Evolutionary conservation across 2,113 vertebrate species (phyloP), one percentile per base, ranked within the genome.

Genomic region (Urocynchramus pylzowi): DNA sequence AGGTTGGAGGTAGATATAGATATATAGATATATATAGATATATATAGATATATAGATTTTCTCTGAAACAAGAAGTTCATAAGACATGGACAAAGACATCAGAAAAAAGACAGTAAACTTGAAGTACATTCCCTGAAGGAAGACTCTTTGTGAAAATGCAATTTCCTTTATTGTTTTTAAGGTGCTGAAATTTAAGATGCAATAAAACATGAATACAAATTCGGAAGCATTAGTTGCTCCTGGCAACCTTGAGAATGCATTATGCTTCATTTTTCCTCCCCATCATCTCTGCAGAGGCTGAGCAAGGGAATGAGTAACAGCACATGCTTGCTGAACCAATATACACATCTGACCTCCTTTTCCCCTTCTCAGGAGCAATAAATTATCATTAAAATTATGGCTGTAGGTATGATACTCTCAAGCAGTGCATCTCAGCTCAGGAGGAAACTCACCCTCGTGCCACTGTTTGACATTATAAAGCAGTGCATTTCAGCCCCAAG

Each of bases 151-250:
- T 83, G 90, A 96, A 97, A 98, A 98, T 96, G 59, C 78, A 95
- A 97, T 98, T 97, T 95, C 86, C 84, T 97, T 97, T 96, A 96
- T 98, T 97, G 93, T 97, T 97, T 97, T 97, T 96, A 98, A 98
- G 75, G 78, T 94, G 96, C 75, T 91, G 30, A 86, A 96, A 97
- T 97, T 83, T 97, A 97, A 97, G 90, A 95, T 90, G 89, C 93
- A 97, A 97, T 96, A 95, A 97, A 95, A 95, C 91, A 94, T 95
- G 87, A 97, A 97, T 97, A 95, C 54, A 94, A 96, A 95, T 97
- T 97, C 97, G 74, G 80, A 97, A 96, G 65, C 90, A 95, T 97
- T 95, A 92, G 90, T 96, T 94, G 92, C 93, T 97, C 81, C 87
- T 97, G 89, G 95, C 92, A 98, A 96, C 77, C 87, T 91, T 96